Percentiles rank a stretch among this genome's conserved stretches.
Evolutionary conservation across 2,888 invertebrate genomes (phyloP).

Genomic region (Stictocephala bisonia): DNA sequence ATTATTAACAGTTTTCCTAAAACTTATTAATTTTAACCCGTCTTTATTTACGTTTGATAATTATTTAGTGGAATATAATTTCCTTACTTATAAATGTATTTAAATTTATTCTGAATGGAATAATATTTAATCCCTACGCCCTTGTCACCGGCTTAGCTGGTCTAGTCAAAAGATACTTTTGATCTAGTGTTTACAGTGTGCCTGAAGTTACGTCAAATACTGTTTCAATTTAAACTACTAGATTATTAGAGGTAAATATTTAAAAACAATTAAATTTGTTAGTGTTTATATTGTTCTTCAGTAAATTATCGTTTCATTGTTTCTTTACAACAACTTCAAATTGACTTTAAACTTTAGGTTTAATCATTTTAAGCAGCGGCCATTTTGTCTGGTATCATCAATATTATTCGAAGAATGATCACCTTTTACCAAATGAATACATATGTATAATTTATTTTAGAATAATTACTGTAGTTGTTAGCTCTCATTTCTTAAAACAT

Average conservation of each 20-base stretch:
- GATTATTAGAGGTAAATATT: conserved; percentile 6
- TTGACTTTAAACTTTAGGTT: conserved; percentile 41
- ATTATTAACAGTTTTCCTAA: background rate
- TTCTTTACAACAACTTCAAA: too few relatives aligned
- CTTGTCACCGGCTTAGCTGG: conserved; percentile 54
- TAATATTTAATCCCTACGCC: conserved; percentile 52
- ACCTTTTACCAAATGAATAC: background rate
- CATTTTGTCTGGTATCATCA: conserved; percentile 48
- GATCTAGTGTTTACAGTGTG: conserved; percentile 59
- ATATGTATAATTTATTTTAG: background rate
- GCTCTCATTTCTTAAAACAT: conserved; percentile 5
- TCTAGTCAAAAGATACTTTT: conserved; percentile 49
- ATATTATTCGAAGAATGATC: conserved; percentile 43
- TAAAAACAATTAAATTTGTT: too few relatives aligned
- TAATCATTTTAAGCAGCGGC: conserved; percentile 48
- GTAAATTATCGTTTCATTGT: too few relatives aligned
- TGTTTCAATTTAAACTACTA: background rate
- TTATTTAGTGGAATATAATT: background rate
- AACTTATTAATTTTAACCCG: too few relatives aligned
- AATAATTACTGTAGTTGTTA: background rate
- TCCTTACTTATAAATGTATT: background rate
- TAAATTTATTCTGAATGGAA: background rate
- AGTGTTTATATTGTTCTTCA: too few relatives aligned
- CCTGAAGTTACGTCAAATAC: conserved; percentile 53
- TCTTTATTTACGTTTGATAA: background rate